Percentiles rank a stretch among this genome's conserved stretches.
phyloP scores from a whole-genome alignment of 2,113 vertebrate genomes.

The Dipodomys ordii region DNA sequence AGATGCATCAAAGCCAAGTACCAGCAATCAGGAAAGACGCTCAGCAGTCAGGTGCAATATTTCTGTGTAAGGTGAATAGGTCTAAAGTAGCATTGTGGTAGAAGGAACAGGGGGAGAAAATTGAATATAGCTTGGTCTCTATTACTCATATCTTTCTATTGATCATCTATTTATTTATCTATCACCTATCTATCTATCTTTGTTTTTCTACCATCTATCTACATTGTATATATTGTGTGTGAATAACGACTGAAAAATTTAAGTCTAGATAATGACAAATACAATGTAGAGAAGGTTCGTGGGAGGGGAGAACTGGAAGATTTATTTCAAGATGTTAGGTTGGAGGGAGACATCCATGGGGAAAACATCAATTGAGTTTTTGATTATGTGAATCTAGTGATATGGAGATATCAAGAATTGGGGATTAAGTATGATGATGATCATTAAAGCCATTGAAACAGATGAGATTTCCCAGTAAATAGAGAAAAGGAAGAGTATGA shows the following conservation, averaged over 20 bases:
- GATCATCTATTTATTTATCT: no score
- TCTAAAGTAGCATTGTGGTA: background rate
- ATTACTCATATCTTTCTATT: background rate
- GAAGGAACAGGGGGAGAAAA: constrained; percentile 30
- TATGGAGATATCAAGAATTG: background rate
- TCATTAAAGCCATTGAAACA: background rate
- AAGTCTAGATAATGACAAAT: constrained; percentile 1
- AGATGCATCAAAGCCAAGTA: constrained; percentile 11
- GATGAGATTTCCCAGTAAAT: background rate
- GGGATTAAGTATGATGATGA: constrained; percentile 7
- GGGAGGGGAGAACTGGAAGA: background rate
- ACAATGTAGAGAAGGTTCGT: constrained; percentile 25
- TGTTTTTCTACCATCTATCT: no score
- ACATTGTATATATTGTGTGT: no score
- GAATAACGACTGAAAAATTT: constrained; percentile 8
- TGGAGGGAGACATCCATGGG: background rate
- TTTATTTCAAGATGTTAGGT: background rate
- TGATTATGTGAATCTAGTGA: background rate
- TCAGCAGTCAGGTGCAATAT: background rate
- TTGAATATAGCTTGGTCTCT: background rate
- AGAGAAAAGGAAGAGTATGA: background rate
- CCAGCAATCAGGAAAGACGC: background rate
- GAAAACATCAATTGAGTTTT: background rate
- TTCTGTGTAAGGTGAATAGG: background rate
- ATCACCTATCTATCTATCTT: no score